Base-by-base conservation (phyloP, 2,888 invertebrate species). In the Mythimna pallens region DNA sequence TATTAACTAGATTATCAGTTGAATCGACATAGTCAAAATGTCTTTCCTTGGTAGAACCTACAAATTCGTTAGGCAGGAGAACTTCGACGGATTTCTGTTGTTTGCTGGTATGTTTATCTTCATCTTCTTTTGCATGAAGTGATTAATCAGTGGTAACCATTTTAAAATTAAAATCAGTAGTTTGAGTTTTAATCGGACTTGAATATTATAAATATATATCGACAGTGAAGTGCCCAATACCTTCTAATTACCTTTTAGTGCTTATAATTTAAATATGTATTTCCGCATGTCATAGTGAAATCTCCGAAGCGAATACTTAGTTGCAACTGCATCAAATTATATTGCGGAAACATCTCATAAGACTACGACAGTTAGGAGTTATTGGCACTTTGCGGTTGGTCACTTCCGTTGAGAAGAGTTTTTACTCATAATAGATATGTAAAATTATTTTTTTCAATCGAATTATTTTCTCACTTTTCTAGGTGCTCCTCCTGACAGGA, bases 31-130 rank as follows among this genome's bases (percentile, higher is more conserved):
- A 40, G 59, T 54, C 17, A 87, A 85, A 81, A 92, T 92, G 91
- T 76, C 89, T 65, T 91, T 80, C 81, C 65, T 85, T 12, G 89
- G 87, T 67, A 91, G 87, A 73, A 82, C 84, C 65, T 92, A 89
- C 81, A 86, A 73, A 8, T 80, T 82, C 20, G 85, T 81, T 6
- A 89, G 73, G 36, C 82, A 88, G 30, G 91, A 90, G 61, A 92
- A 91, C 73, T 90, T 87, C 43, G 89, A 90, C 36, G 87, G 62
- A 17, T 90, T 90, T 69, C 77, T 90, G 40, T 88, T 83, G 70
- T 76, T 85, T 70, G 70, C 85, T 47, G 88, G 92, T 90, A 80
- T 80, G 89, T 80, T 47, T 25, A 14, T 10, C 57, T 54, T 66
- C 1, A 3, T 40, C 34, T 20, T 58, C 5, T 12, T 47, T 58